A percentile compares a stretch with the other conserved stretches of the same genome.
These are phyloP conservation scores for Crotalus horridus DNA, from an alignment of 2,113 vertebrate genomes.

Conservation along the genomic window DNA sequence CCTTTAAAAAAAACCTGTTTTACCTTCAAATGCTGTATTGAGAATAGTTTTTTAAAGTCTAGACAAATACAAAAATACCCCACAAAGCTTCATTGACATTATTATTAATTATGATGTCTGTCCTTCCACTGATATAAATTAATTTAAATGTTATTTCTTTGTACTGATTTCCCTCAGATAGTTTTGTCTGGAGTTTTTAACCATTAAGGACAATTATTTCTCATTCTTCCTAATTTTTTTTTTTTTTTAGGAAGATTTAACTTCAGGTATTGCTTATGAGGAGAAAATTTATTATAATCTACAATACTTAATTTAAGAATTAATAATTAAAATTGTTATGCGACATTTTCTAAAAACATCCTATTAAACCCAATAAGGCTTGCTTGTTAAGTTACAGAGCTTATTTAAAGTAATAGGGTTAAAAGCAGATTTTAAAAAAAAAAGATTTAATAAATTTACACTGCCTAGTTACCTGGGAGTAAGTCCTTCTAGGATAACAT, in stretches of 20 bases:
- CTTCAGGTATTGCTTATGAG: neutral
- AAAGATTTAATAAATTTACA: neutral
- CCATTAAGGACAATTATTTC: constrained; percentile 13
- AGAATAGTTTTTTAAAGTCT: constrained; percentile 26
- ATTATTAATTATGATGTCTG: neutral
- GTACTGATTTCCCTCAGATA: neutral
- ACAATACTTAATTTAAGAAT: neutral
- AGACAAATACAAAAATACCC: neutral
- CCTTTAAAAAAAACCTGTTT: neutral
- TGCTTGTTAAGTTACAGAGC: neutral
- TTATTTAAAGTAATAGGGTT: neutral
- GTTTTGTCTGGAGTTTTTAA: neutral
- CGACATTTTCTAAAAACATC: neutral
- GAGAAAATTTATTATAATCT: neutral
- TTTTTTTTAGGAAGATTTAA: neutral
- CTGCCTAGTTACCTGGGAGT: neutral
- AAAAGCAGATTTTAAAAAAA: neutral
- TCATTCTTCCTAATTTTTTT: neutral
- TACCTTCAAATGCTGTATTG: constrained; percentile 31
- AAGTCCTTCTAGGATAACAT: neutral
- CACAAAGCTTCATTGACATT: constrained; percentile 31
- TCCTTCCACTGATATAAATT: neutral
- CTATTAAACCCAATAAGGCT: neutral
- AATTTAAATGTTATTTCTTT: neutral
- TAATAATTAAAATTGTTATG: neutral